phyloP scores from a whole-genome alignment of 1,140 invertebrate species.

The Pseudomyrmex pallidus region DNA sequence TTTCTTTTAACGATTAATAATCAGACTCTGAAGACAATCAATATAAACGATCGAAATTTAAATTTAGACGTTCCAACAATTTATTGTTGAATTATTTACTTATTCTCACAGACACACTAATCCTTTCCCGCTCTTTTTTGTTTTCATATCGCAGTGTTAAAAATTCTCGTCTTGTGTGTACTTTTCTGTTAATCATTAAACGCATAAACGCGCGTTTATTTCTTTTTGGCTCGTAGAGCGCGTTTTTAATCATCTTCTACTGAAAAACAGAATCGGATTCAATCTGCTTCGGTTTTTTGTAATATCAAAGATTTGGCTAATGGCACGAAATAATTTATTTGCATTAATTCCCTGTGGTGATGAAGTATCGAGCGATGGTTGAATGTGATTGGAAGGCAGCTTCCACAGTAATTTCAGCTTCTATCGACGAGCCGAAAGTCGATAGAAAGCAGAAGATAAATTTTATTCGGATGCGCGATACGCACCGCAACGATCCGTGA shows the following conservation, averaged over 20 bases:
- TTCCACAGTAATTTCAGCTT: conserved; percentile 27
- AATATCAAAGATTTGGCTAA: conserved; percentile 15
- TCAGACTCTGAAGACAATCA: too few relatives aligned
- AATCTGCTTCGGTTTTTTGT: background rate
- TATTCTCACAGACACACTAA: too few relatives aligned
- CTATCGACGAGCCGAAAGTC: conserved; percentile 15
- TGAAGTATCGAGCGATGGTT: background rate
- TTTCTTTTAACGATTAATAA: too few relatives aligned
- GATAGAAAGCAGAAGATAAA: conserved; percentile 32
- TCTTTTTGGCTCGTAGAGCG: background rate
- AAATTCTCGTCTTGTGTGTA: too few relatives aligned
- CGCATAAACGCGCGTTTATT: too few relatives aligned
- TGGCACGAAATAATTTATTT: background rate
- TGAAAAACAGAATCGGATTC: background rate
- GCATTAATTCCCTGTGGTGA: conserved; percentile 10
- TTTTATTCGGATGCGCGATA: conserved; percentile 21
- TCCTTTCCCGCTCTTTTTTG: too few relatives aligned
- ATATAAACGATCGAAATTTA: too few relatives aligned
- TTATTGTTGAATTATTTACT: too few relatives aligned
- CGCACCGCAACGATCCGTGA: conserved; percentile 28
- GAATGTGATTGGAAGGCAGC: conserved; percentile 4
- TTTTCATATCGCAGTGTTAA: too few relatives aligned
- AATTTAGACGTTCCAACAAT: too few relatives aligned
- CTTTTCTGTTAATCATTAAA: too few relatives aligned
- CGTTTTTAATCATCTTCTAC: background rate